Evolutionary conservation across 2,888 invertebrate species (phyloP).

Genomic region (Agrochola circellaris): DNA sequence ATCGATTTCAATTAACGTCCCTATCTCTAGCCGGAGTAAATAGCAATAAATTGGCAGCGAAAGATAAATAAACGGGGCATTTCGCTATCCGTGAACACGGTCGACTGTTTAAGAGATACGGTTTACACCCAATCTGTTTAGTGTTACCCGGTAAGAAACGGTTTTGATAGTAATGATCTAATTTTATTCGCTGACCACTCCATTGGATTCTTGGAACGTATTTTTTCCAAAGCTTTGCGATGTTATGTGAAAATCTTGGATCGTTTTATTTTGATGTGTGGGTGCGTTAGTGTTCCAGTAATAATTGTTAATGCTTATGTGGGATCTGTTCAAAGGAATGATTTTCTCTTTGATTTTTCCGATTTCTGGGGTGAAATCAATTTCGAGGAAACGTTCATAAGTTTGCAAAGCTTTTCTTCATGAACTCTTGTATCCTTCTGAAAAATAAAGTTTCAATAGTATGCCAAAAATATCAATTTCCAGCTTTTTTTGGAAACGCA

Average conservation of each 20-base stretch:
- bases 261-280: conserved; percentile 22
- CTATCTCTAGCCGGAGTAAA: conserved; percentile 43
- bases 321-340: conserved; percentile 23
- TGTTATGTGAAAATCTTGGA: conserved; percentile 29
- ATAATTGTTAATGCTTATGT: conserved; percentile 29
- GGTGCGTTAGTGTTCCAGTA: conserved; percentile 10
- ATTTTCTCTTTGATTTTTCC: not conserved
- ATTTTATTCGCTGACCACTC: conserved; percentile 50
- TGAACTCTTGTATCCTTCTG: not conserved
- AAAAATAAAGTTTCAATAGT: not conserved
- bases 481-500: not conserved
- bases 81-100: conserved; percentile 60
- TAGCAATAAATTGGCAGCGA: conserved; percentile 62
- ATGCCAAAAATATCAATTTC: not conserved
- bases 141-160: conserved; percentile 53
- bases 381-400: not conserved
- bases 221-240: conserved; percentile 35
- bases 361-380: not conserved
- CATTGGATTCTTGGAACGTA: conserved; percentile 51
- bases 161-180: conserved; percentile 47
- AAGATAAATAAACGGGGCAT: conserved; percentile 63
- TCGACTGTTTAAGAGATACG: conserved; percentile 53
- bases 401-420: not conserved
- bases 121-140: conserved; percentile 57
- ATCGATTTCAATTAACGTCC: conserved; percentile 50